phyloP scores from a whole-genome alignment of 2,797 vertebrate genomes.

The Gouania willdenowi region DNA sequence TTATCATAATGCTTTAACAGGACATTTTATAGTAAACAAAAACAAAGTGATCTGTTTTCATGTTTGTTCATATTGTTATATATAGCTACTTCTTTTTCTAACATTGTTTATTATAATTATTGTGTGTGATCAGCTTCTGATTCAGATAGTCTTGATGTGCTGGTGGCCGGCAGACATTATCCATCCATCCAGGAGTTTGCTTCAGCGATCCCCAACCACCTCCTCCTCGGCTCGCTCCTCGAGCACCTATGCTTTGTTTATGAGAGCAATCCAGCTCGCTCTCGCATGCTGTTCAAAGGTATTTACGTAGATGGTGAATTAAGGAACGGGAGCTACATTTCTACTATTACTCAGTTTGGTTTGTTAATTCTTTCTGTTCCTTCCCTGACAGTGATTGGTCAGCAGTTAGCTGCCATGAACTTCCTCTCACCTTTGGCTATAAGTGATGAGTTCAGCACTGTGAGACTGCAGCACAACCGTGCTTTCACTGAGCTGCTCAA shows the following conservation, averaged over 20 bases:
- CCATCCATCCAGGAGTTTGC: slow-evolving; percentile 78
- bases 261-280: slow-evolving; percentile 81
- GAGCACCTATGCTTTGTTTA: slow-evolving; percentile 95
- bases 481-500: slow-evolving; percentile 90
- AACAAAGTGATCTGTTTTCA: no score
- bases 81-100: not conserved
- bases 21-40: no score
- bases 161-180: slow-evolving; percentile 71
- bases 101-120: not conserved
- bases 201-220: slow-evolving; percentile 91
- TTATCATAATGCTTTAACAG: no score
- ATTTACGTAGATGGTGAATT: not conserved
- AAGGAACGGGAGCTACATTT: no score
- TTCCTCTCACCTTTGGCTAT: slow-evolving; percentile 90
- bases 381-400: slow-evolving; percentile 75
- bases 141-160: slow-evolving; percentile 75
- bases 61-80: no score
- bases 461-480: slow-evolving; percentile 91
- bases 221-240: slow-evolving; percentile 89
- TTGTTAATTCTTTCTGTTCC: not conserved
- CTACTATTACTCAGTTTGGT: no score
- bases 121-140: slow-evolving; percentile 81
- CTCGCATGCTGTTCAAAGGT: slow-evolving; percentile 89
- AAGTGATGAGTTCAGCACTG: slow-evolving; percentile 92
- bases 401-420: slow-evolving; percentile 87